Evolutionary conservation across 2,113 vertebrate genomes (phyloP), one percentile per base, ranked within the genome.

Genomic region (Triplophysa tibetana): DNA sequence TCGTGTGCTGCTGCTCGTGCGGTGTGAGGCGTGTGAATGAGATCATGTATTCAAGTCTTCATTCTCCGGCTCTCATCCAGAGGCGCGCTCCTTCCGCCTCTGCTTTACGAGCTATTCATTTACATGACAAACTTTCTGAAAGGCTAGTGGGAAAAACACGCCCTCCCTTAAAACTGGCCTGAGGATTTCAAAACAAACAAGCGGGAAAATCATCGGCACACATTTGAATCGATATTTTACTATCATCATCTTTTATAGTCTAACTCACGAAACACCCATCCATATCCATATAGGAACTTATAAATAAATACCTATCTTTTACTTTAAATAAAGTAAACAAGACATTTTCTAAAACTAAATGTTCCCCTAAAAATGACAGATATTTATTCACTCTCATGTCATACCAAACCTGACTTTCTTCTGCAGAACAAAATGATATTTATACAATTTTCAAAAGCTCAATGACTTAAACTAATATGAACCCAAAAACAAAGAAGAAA

Each of bases 11-110:
- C 81, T 85, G 88, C 88, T 90, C 84, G 87, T 83, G 77, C 78
- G 65, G 79, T 67, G 84, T 81, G 86, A 69, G 79, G 77, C 43
- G 81, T 88, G 85, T 85, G 81, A 92, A 86, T 92, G 89, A 88
- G 85, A 76, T 62, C 80, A 83, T 79, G 81, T 80, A 85, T 82
- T 69, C 82, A 63, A 78, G 52, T 76, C 89, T 90, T 83, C 86
- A 84, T 84, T 83, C 82, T 70, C 85, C 12, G 77, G 80, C 82
- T 60, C 73, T 72, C 84, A 23, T n/a, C 38, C 84, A 88, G 89
- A 89, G 90, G 88, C 86, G 91, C 86, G n/a, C 70, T 81, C 70
- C 84, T 77, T 75, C 66, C 79, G 67, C 81, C 41, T 41, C 45
- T 58, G 45, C 76, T 68, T 75, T 66, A 70, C 75, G 43, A 79